Percentiles rank a stretch among this genome's conserved stretches.
These are phyloP conservation scores for Metaphire vulgaris DNA, from an alignment of 1,140 invertebrate genomes.

Conservation along the genomic window DNA sequence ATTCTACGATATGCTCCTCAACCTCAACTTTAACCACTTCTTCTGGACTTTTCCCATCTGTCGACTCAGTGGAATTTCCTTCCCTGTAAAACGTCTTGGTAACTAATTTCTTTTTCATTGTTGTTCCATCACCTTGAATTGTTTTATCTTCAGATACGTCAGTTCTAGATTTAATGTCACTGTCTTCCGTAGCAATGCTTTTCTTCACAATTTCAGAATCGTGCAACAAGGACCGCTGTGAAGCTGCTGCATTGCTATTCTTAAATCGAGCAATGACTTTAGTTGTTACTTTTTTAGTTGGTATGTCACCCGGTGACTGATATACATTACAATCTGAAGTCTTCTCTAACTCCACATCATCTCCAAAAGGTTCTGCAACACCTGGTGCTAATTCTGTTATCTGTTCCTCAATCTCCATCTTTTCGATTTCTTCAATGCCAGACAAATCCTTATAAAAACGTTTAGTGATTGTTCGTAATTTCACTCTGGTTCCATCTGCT, in stretches of 20 bases:
- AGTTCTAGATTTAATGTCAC: neutral
- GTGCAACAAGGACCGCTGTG: no score
- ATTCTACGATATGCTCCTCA: constrained; percentile 13
- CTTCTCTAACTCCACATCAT: neutral
- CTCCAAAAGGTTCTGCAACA: neutral
- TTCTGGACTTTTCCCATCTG: no score
- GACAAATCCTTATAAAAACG: constrained; percentile 37
- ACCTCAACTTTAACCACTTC: constrained; percentile 12
- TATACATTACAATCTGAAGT: neutral
- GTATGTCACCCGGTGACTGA: neutral
- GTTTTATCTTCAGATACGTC: neutral
- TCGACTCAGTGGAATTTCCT: no score
- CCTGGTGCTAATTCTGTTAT: neutral
- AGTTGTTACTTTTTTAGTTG: neutral
- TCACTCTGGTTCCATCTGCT: no score
- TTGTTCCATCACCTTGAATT: neutral
- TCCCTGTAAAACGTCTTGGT: no score
- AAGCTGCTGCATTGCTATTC: no score
- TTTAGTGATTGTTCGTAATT: no score
- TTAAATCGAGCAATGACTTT: neutral
- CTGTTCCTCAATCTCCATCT: neutral
- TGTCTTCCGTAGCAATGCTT: no score
- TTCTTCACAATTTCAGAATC: no score
- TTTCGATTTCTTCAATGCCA: neutral
- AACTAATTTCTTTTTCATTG: neutral